Base-by-base conservation (phyloP, 2,113 vertebrate species). In the Charadrius vociferus region DNA sequence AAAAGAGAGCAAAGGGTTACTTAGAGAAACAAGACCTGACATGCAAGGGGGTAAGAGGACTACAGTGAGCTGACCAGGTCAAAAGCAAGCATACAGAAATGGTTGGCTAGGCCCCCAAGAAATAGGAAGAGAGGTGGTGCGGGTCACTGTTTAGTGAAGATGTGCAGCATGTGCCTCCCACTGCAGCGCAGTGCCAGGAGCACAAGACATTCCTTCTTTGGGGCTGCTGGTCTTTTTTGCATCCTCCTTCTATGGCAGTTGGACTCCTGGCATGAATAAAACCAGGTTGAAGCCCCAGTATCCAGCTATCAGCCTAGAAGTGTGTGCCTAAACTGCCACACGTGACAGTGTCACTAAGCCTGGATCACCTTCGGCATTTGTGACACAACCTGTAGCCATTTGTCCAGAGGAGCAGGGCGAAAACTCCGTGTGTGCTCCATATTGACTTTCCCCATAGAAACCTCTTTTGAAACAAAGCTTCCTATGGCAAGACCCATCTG, bases 361-460 rank as follows among this genome's bases (percentile, higher is more conserved):
- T 7, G 37, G 34, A 22, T 58, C n/a, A 9, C 14, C 65, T 72
- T 52, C 0, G 0, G 12, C 1, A 0, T 21, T 65, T 36, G 22
- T 43, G 62, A 53, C 45, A 37, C 55, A 58, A 20, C 39, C 63
- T 12, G 65, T 3, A 50, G 80, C 29, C 7, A 2, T 20, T 21
- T 12, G 62, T 10, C 70, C 14, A 12, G 5, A 12, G 52, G 20
- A 71, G 41, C 36, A 32, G 41, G 63, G 61, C 0, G 3, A 62
- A 11, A 83, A 2, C 43, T 8, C 36, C 1, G 1, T 3, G n/a
- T 7, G n/a, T 29, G 36, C 10, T 34, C 55, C 10, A 0, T 15
- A 21, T 84, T 79, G 90, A 14, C 91, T 37, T 34, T 59, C 68
- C 67, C 96, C 95, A 79, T 96, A 81, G 97, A 97, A 95, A 97